Conservation (phyloP, 2,888 invertebrate species). For the Disparrhopalites patrizii region DNA sequence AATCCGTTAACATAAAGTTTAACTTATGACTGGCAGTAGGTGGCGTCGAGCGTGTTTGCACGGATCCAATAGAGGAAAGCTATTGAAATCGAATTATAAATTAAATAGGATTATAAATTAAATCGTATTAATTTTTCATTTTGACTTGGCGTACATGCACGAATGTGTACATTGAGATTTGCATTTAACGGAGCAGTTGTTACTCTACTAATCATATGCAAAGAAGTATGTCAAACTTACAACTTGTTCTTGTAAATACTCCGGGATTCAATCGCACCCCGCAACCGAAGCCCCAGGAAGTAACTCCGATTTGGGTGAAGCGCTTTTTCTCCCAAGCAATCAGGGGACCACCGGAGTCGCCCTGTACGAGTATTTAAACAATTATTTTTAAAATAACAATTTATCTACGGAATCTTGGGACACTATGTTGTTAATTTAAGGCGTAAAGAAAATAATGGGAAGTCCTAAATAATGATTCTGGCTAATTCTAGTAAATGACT, state of each 20-base stretch:
- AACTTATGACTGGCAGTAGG: too few species aligned
- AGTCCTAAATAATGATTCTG: neutral
- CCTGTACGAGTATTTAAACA: constrained; percentile 21
- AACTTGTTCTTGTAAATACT: constrained; percentile 42
- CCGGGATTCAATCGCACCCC: constrained; percentile 39
- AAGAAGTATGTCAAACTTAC: constrained; percentile 22
- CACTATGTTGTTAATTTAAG: too few species aligned
- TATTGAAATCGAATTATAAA: constrained; percentile 10
- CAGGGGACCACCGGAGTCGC: constrained; percentile 42
- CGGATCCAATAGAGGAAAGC: constrained; percentile 44
- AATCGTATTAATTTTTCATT: neutral
- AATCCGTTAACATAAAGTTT: too few species aligned
- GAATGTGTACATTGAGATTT: neutral
- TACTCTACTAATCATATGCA: neutral
- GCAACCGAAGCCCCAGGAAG: constrained; percentile 44
- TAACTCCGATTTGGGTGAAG: constrained; percentile 45
- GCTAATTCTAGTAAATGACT: neutral
- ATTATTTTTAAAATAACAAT: constrained; percentile 3
- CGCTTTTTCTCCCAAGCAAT: constrained; percentile 36
- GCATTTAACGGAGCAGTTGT: too few species aligned
- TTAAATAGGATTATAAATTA: neutral
- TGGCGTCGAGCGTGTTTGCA: constrained; percentile 38
- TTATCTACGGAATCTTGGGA: neutral
- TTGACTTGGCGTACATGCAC: neutral
- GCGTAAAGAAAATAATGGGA: too few species aligned